A percentile compares a stretch with the other conserved stretches of the same genome.
phyloP scores from a whole-genome alignment of 2,888 invertebrate genomes.

The Dilophus febrilis region DNA sequence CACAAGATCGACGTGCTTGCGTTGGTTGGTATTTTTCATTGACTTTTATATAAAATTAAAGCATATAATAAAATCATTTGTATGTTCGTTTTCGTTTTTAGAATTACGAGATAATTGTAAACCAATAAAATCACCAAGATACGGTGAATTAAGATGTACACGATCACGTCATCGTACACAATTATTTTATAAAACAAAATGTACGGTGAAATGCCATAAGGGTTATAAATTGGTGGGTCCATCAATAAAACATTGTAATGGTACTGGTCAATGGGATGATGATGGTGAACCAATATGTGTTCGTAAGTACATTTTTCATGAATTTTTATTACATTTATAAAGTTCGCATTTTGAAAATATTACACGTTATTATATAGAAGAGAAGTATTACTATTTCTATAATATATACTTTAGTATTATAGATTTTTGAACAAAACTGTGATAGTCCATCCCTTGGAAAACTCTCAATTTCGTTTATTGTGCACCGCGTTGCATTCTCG shows the following conservation, averaged over 20 bases:
- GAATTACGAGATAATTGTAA: slow-evolving; percentile 22
- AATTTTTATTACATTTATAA: too few relatives aligned
- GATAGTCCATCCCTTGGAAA: too few relatives aligned
- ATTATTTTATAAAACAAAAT: slow-evolving; percentile 25
- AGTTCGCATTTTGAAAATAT: too few relatives aligned
- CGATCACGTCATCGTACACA: slow-evolving; percentile 25
- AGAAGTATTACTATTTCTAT: too few relatives aligned
- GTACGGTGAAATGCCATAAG: slow-evolving; percentile 24
- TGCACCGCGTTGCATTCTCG: too few relatives aligned
- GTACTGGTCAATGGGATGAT: slow-evolving; percentile 34
- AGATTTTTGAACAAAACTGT: too few relatives aligned
- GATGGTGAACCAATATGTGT: slow-evolving; percentile 32
- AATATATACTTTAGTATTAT: too few relatives aligned
- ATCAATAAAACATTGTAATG: slow-evolving; percentile 32
- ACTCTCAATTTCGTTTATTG: too few relatives aligned
- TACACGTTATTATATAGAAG: too few relatives aligned
- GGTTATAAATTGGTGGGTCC: slow-evolving; percentile 38
- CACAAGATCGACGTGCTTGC: slow-evolving; percentile 17
- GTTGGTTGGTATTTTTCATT: slow-evolving; percentile 6
- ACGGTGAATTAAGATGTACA: slow-evolving; percentile 26
- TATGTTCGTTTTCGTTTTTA: slow-evolving; percentile 1
- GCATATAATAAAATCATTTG: background rate
- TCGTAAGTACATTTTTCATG: slow-evolving; percentile 31
- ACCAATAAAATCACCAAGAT: slow-evolving; percentile 20
- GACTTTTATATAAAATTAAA: slow-evolving; percentile 1